Percentiles rank a stretch among this genome's conserved stretches.
phyloP scores from a whole-genome alignment of 2,113 vertebrate species.

The Passer montanus region DNA sequence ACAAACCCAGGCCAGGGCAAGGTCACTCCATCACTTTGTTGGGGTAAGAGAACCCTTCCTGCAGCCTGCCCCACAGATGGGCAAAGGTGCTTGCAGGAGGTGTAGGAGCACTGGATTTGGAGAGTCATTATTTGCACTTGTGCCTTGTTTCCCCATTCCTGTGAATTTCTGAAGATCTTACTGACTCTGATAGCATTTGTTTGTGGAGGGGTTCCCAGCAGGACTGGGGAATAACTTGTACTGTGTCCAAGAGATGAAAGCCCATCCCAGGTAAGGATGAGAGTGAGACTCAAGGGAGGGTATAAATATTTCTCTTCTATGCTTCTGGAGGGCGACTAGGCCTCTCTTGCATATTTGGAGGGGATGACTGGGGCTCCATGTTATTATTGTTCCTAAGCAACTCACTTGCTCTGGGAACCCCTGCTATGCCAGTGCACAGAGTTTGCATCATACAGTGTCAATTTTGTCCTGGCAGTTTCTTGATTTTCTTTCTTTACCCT shows the following conservation, averaged over 20 bases:
- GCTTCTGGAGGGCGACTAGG: background rate
- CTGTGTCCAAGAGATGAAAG: background rate
- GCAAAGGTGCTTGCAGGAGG: background rate
- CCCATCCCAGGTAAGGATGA: background rate
- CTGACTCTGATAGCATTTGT: background rate
- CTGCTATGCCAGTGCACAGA: background rate
- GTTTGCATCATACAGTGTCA: background rate
- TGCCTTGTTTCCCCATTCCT: background rate
- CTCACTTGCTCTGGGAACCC: background rate
- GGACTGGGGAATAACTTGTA: background rate
- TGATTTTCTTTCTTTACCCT: constrained; percentile 28
- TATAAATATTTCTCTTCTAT: background rate
- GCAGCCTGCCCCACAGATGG: background rate
- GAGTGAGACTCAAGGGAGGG: background rate
- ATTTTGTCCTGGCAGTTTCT: constrained; percentile 12
- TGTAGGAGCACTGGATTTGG: background rate
- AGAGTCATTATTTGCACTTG: background rate
- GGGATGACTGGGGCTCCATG: background rate
- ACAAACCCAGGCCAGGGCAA: accelerated
- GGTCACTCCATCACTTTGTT: accelerated
- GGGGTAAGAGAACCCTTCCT: background rate
- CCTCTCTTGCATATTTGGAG: background rate
- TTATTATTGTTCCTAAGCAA: constrained; percentile 53
- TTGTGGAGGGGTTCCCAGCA: background rate
- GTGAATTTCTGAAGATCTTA: background rate